Conservation (phyloP, 2,888 invertebrate species). For the Heteromurus nitidus region DNA sequence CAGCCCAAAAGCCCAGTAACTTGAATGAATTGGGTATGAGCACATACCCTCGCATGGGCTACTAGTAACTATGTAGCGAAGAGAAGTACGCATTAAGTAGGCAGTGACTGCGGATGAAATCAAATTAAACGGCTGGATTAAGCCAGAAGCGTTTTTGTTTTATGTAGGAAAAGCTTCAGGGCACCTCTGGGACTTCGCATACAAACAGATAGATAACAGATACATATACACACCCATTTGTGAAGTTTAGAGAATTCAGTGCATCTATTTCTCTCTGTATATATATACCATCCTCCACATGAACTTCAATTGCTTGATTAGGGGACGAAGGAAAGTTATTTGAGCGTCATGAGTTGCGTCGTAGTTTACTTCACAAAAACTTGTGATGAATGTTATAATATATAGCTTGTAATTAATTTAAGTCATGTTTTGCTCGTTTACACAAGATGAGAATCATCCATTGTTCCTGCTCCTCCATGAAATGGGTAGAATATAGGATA, state of each 20-base stretch:
- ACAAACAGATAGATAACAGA: background rate
- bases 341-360: background rate
- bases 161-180: background rate
- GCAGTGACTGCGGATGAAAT: conserved; percentile 17
- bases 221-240: background rate
- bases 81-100: too few relatives aligned
- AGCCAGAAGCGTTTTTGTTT: conserved; percentile 20
- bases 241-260: background rate
- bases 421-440: conserved; percentile 45
- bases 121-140: conserved; percentile 33
- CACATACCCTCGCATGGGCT: too few relatives aligned
- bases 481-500: background rate
- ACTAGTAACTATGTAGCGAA: too few relatives aligned
- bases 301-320: conserved; percentile 7
- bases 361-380: background rate
- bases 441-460: conserved; percentile 18
- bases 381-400: conserved; percentile 45
- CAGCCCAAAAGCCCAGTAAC: background rate
- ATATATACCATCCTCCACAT: background rate
- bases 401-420: conserved; percentile 50
- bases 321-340: background rate
- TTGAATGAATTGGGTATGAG: too few relatives aligned
- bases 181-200: background rate
- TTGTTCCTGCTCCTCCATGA: background rate
- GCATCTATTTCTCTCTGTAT: background rate